Base-by-base conservation (phyloP, 2,888 invertebrate genomes). In the Phortica magna region DNA sequence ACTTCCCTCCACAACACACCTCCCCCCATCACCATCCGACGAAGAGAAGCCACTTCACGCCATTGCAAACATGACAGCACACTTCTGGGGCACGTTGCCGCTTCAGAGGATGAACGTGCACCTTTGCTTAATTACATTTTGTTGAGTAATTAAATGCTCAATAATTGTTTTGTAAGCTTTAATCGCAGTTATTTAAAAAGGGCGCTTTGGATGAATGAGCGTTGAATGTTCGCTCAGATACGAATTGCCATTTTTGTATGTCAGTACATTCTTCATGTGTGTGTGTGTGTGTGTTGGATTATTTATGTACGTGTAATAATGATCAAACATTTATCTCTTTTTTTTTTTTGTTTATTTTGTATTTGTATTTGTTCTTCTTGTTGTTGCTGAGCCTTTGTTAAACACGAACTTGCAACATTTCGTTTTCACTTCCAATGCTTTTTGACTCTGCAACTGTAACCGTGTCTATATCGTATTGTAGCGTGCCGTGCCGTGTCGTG, bases 101-200 rank as follows among this genome's bases (percentile, higher is more conserved):
- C 48, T 70, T 22, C 53, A 12, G 10, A 48, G 6, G 61, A 17
- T 41, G 61, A 76, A 81, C 83, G 85, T 86, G 83, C 80, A 81
- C 83, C 84, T 85, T 72, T 79, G 68, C 87, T 86, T 87, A 86
- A 86, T 86, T 86, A 83, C 85, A 85, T 85, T 86, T 82, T 83
- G 84, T 83, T 82, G 81, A 83, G 87, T 84, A 85, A 87, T 85
- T 87, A 85, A 85, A 85, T 81, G 84, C 87, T 84, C 85, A 87
- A 87, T 87, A 87, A 85, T 85, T 87, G 87, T 85, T 87, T 85
- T 85, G n/a, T 79, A 19, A 84, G 83, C 84, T 82, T 85, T 84
- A 85, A 87, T 82, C 81, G 83, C 87, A 83, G 87, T 84, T 85
- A 87, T 84, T 87, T 85, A 83, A 85, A 85, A 81, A 80, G 78